These are phyloP conservation scores for Cephus nigrinus DNA, from an alignment of 2,888 invertebrate genomes.

Conservation along the genomic window DNA sequence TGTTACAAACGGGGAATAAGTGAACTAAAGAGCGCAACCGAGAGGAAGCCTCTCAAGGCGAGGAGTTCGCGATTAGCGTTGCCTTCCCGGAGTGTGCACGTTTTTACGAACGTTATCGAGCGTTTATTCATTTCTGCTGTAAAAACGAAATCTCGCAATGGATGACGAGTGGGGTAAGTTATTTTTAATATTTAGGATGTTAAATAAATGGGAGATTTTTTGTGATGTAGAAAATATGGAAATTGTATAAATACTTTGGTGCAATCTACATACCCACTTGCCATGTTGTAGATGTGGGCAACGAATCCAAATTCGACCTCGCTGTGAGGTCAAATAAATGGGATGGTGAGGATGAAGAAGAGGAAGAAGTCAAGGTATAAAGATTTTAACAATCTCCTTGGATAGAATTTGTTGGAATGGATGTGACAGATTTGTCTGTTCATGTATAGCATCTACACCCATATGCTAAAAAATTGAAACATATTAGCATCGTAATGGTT, in stretches of 20 bases:
- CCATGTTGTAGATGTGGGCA: constrained; percentile 76
- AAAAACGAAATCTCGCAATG: constrained; percentile 63
- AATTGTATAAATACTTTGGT: constrained; percentile 11
- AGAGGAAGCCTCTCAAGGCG: background rate
- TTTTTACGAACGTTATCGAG: constrained; percentile 3
- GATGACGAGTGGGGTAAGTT: constrained; percentile 79
- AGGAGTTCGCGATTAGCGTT: background rate
- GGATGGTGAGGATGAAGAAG: constrained; percentile 91
- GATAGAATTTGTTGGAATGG: background rate
- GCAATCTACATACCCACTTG: constrained; percentile 27
- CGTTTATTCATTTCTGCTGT: constrained; percentile 9
- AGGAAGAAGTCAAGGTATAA: constrained; percentile 83
- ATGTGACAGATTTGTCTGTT: background rate
- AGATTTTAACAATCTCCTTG: background rate
- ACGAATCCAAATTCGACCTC: constrained; percentile 75
- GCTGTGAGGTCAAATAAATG: constrained; percentile 79
- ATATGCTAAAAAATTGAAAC: background rate
- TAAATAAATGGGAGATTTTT: background rate
- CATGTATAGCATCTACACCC: background rate
- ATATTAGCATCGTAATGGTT: background rate
- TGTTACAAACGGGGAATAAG: background rate
- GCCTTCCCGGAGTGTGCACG: constrained; percentile 7
- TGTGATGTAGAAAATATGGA: background rate
- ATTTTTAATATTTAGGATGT: constrained; percentile 16
- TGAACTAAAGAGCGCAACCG: background rate